phyloP scores from a whole-genome alignment of 2,888 invertebrate genomes.

The Brachyopa scutellaris region DNA sequence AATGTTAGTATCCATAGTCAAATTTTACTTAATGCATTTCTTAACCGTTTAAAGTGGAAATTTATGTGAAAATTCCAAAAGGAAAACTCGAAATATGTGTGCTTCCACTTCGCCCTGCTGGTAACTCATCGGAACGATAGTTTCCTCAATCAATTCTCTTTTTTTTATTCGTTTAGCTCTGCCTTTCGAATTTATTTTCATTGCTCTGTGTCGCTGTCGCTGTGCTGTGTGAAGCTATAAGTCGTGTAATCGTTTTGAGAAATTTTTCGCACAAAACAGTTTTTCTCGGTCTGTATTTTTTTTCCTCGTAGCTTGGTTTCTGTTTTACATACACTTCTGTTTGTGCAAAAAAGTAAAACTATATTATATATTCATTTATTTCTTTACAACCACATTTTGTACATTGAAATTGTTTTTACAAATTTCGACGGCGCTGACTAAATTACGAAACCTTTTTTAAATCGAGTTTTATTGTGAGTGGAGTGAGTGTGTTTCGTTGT shows the following conservation, averaged over 20 bases:
- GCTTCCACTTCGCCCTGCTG: slow-evolving; percentile 65
- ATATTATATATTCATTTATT: slow-evolving; percentile 1
- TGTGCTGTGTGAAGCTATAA: slow-evolving; percentile 30
- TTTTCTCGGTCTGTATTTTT: slow-evolving; percentile 48
- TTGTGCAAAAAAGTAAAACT: slow-evolving; percentile 62
- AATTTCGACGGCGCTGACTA: not conserved
- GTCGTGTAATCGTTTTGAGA: slow-evolving; percentile 48
- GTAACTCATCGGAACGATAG: slow-evolving; percentile 72
- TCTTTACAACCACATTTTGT: slow-evolving; percentile 24
- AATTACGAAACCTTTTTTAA: slow-evolving; percentile 40
- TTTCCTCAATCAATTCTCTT: slow-evolving; percentile 65
- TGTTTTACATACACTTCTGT: slow-evolving; percentile 44
- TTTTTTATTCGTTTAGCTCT: slow-evolving; percentile 39
- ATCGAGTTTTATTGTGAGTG: slow-evolving; percentile 47
- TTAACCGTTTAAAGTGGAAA: not conserved
- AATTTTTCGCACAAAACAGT: slow-evolving; percentile 63
- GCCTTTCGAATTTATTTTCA: slow-evolving; percentile 68
- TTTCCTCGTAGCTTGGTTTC: slow-evolving; percentile 39
- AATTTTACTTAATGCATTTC: slow-evolving; percentile 12
- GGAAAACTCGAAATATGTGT: slow-evolving; percentile 52
- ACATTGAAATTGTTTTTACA: not conserved
- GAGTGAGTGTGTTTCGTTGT: slow-evolving; percentile 37
- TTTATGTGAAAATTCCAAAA: slow-evolving; percentile 57
- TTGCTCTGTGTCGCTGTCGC: slow-evolving; percentile 40
- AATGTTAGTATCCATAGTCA: slow-evolving; percentile 64